Conservation (phyloP, 2,888 invertebrate species). For the Bimastos eiseni region DNA sequence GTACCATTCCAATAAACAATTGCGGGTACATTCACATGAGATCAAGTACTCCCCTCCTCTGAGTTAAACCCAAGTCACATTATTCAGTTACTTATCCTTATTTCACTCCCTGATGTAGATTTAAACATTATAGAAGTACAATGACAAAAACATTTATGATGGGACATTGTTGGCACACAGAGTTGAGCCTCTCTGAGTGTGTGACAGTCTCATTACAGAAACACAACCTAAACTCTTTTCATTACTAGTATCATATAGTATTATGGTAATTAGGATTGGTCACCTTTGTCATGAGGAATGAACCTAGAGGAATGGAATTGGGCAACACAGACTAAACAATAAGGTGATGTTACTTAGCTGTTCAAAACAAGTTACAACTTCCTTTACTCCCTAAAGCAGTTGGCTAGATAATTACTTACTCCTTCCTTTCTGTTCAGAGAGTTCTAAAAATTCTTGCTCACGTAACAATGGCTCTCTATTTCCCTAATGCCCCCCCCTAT, state of each 20-base stretch:
- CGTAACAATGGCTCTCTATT: background rate
- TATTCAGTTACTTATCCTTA: background rate
- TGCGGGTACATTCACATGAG: too few species aligned
- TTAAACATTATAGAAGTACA: background rate
- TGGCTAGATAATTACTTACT: background rate
- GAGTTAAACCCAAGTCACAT: background rate
- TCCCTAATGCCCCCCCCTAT: conserved; percentile 10
- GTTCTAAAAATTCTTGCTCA: background rate
- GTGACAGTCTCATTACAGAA: background rate
- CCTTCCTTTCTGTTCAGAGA: background rate
- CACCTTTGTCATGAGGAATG: background rate
- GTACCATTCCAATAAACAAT: too few species aligned
- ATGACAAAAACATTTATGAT: background rate
- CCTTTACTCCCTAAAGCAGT: background rate
- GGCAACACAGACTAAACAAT: background rate
- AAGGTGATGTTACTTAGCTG: background rate
- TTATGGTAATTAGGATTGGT: background rate
- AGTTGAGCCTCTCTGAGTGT: background rate
- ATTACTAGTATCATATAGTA: background rate
- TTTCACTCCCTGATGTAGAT: background rate
- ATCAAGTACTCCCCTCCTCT: background rate
- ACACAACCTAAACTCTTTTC: background rate
- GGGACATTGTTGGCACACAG: background rate
- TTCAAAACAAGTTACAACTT: background rate
- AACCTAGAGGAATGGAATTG: background rate